Conservation (phyloP, 2,797 vertebrate genomes). For the Bovichtus diacanthus region DNA sequence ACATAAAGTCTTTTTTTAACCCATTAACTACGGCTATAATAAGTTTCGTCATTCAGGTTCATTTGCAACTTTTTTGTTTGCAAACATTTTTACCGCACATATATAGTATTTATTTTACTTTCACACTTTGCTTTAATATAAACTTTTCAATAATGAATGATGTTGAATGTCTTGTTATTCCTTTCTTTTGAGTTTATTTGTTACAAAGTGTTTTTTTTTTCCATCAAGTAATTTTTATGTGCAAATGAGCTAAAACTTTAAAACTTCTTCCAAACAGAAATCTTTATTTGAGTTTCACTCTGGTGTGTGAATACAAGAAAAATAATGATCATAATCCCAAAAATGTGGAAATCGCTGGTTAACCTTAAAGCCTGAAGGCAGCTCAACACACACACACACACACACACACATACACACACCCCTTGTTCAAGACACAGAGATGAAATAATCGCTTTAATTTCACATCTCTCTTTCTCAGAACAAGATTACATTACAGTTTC, state of each 20-base stretch:
- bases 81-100: background rate
- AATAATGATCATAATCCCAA: slow-evolving; percentile 50
- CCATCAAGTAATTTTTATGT: background rate
- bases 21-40: background rate
- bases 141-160: no score
- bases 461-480: slow-evolving; percentile 66
- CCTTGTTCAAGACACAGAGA: slow-evolving; percentile 62
- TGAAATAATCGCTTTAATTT: slow-evolving; percentile 75
- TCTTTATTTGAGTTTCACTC: slow-evolving; percentile 27
- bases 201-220: slow-evolving; percentile 14
- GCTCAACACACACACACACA: slow-evolving; percentile 24
- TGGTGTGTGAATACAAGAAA: slow-evolving; percentile 16
- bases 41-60: background rate
- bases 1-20: background rate
- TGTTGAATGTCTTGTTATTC: background rate
- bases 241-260: slow-evolving; percentile 17
- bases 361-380: slow-evolving; percentile 60
- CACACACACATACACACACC: no score
- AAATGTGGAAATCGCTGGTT: slow-evolving; percentile 67
- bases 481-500: slow-evolving; percentile 69
- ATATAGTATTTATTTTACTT: background rate
- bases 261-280: slow-evolving; percentile 26
- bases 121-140: no score
- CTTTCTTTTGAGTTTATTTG: background rate
- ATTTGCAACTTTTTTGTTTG: background rate